A percentile compares a stretch with the other conserved stretches of the same genome.
Conservation (phyloP, 2,113 vertebrate species). For the Carlito syrichta region DNA sequence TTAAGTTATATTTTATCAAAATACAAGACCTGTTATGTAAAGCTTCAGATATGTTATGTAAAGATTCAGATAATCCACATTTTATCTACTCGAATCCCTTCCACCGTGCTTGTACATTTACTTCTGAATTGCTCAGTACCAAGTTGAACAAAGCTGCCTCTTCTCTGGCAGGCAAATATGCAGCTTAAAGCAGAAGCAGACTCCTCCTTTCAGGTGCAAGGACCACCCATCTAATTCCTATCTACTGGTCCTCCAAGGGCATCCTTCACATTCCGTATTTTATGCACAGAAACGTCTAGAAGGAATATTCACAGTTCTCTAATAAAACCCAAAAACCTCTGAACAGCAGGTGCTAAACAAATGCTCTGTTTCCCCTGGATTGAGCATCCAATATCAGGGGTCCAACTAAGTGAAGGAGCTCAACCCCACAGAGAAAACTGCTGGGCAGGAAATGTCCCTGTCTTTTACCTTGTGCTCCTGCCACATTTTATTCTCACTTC, state of each 20-base stretch:
- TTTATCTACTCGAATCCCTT: background rate
- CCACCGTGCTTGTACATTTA: background rate
- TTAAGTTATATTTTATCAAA: constrained; percentile 6
- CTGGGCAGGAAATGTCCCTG: too few relatives aligned
- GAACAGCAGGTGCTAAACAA: background rate
- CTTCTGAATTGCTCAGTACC: background rate
- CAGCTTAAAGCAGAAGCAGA: background rate
- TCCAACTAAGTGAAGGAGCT: background rate
- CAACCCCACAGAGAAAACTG: background rate
- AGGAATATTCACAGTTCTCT: background rate
- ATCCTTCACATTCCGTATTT: background rate
- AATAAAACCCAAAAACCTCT: background rate
- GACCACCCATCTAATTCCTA: background rate
- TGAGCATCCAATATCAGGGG: background rate
- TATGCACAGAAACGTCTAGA: background rate
- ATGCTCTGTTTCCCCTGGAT: background rate
- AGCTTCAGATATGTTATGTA: background rate
- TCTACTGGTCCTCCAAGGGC: background rate
- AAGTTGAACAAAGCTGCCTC: background rate
- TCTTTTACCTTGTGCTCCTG: background rate
- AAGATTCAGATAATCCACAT: background rate
- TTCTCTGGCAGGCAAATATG: background rate
- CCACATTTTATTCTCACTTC: background rate
- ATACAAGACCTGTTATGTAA: background rate
- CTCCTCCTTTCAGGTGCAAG: background rate